Percentiles rank a stretch among this genome's conserved stretches.
Conservation (phyloP, 2,888 invertebrate genomes). For the Dermolepida albohirtum region DNA sequence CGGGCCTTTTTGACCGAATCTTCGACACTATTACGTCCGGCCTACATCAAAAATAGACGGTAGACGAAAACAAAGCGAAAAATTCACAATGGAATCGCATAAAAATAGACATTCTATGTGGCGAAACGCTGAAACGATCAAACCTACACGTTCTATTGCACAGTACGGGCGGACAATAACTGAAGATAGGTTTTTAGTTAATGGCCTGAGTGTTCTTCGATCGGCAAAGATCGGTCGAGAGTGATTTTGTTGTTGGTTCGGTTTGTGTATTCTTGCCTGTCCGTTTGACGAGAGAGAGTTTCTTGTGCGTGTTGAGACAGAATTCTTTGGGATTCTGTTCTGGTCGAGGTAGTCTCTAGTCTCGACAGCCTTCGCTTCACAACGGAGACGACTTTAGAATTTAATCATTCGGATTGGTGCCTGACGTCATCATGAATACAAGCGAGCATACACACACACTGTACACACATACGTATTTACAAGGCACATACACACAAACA, state of each 20-base stretch:
- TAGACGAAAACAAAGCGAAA: neutral
- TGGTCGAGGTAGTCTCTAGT: neutral
- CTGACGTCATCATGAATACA: conserved; percentile 15
- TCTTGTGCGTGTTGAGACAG: conserved; percentile 17
- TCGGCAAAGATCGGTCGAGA: conserved; percentile 34
- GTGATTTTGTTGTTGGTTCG: conserved; percentile 29
- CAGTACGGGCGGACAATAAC: conserved; percentile 27
- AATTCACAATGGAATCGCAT: neutral
- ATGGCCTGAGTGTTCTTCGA: conserved; percentile 33
- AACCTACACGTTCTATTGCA: neutral
- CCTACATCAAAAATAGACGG: conserved; percentile 5
- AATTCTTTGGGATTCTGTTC: conserved; percentile 27
- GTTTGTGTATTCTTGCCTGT: conserved; percentile 2
- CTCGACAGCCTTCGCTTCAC: neutral
- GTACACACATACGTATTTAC: neutral
- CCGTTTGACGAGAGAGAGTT: neutral
- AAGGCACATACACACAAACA: neutral
- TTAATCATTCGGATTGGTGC: conserved; percentile 23
- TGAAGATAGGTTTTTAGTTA: conserved; percentile 41
- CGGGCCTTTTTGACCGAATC: neutral
- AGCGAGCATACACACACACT: neutral
- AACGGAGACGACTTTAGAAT: conserved; percentile 20
- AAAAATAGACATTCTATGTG: neutral
- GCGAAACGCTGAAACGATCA: no score
- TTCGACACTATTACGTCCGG: neutral